These are phyloP conservation scores for Platalea minor DNA, from an alignment of 2,797 vertebrate species.

Conservation along the genomic window DNA sequence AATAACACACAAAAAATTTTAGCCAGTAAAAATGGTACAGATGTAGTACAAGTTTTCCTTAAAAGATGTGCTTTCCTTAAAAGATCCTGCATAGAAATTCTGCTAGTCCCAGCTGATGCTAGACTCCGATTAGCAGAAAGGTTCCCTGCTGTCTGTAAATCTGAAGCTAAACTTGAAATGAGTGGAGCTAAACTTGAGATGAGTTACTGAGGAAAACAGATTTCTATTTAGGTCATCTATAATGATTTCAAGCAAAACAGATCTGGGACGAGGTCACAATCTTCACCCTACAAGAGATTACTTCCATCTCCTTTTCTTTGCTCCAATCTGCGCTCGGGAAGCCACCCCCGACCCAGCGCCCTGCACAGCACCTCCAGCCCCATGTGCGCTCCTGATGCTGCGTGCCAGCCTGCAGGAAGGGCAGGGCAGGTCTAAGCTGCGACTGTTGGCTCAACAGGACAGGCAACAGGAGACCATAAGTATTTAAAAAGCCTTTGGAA, in stretches of 20 bases:
- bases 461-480: not conserved
- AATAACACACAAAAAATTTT: not conserved
- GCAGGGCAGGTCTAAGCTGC: not conserved
- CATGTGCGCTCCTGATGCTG: not conserved
- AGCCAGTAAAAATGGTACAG: not conserved
- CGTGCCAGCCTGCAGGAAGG: accelerated
- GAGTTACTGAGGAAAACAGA: not conserved
- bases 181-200: not conserved
- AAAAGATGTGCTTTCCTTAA: not conserved
- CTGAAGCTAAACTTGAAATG: not conserved
- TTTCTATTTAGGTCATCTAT: not conserved
- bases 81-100: not conserved
- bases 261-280: not conserved
- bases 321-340: not conserved
- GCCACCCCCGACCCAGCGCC: not conserved
- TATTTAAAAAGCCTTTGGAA: not conserved
- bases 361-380: not conserved
- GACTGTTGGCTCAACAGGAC: not conserved
- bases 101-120: not conserved
- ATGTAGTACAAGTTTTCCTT: not conserved
- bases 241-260: not conserved
- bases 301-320: not conserved
- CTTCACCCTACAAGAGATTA: not conserved
- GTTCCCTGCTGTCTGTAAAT: not conserved
- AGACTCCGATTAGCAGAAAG: not conserved